phyloP scores from a whole-genome alignment of 1,140 invertebrate species.

The Pachyrhynchus sulphureomaculatus region DNA sequence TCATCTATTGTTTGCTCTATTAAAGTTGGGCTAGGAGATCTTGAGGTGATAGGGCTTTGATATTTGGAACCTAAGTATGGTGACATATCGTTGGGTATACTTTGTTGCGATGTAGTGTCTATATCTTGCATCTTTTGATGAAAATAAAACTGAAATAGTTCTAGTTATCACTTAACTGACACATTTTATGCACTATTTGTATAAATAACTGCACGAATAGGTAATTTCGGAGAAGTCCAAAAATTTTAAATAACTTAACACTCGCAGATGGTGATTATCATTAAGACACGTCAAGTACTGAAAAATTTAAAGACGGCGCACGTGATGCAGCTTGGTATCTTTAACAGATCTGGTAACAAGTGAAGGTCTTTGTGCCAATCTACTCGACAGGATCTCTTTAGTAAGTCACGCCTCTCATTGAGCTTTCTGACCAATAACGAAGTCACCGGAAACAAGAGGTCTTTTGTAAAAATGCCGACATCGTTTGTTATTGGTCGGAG shows the following conservation, averaged over 20 bases:
- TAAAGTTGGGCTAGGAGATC: slow-evolving; percentile 42
- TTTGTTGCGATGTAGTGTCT: slow-evolving; percentile 35
- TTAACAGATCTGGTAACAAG: slow-evolving; percentile 48
- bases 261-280: slow-evolving; percentile 1
- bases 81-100: slow-evolving; percentile 42
- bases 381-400: slow-evolving; percentile 33
- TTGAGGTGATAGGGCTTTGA: slow-evolving; percentile 46
- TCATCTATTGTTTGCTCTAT: slow-evolving; percentile 25
- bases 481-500: slow-evolving; percentile 35
- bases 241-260: slow-evolving; percentile 1
- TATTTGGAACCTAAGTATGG: slow-evolving; percentile 48
- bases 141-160: slow-evolving; percentile 6
- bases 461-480: slow-evolving; percentile 37
- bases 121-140: slow-evolving; percentile 49
- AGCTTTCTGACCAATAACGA: slow-evolving; percentile 28
- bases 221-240: neutral
- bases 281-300: slow-evolving; percentile 14
- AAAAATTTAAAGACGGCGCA: slow-evolving; percentile 26
- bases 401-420: slow-evolving; percentile 30
- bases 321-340: slow-evolving; percentile 43
- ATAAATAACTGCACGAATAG: neutral
- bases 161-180: slow-evolving; percentile 3
- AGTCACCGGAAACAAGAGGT: slow-evolving; percentile 25
- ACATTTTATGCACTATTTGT: neutral
- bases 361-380: slow-evolving; percentile 43